These are phyloP conservation scores for Clinocottus analis DNA, from an alignment of 2,113 vertebrate species.

Conservation along the genomic window DNA sequence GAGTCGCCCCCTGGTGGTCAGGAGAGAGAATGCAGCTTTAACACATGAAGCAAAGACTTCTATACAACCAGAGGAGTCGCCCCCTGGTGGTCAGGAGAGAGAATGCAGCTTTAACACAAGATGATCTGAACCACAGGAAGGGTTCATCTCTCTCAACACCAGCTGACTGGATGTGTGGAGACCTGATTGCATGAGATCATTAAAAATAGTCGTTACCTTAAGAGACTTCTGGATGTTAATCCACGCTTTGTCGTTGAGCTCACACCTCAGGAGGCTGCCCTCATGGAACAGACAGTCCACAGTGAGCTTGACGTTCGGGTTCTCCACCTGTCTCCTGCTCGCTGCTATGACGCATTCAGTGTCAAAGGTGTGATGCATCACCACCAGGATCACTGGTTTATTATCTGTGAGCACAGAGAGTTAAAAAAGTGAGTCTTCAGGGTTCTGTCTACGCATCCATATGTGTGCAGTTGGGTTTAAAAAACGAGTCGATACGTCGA, in stretches of 20 bases:
- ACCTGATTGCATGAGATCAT: background rate
- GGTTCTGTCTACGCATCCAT: too few species aligned
- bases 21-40: too few species aligned
- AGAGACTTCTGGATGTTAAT: rapidly evolving
- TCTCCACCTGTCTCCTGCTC: conserved; percentile 1
- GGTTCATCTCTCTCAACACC: background rate
- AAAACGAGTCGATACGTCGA: too few species aligned
- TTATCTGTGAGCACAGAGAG: background rate
- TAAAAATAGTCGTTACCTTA: background rate
- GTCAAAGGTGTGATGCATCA: conserved; percentile 58
- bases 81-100: too few species aligned
- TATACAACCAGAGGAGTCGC: too few species aligned
- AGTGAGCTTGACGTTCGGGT: background rate
- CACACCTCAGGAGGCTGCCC: background rate
- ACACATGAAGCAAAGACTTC: too few species aligned
- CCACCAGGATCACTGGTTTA: conserved; percentile 44
- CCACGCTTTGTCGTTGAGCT: background rate
- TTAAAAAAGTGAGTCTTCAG: too few species aligned
- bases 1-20: too few species aligned
- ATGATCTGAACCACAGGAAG: background rate
- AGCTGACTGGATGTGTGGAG: background rate
- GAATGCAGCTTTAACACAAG: too few species aligned
- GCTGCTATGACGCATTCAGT: rapidly evolving
- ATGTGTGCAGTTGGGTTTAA: too few species aligned
- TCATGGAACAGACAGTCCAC: conserved; percentile 58